phyloP scores from a whole-genome alignment of 2,113 vertebrate species.

The Todiramphus chloris region DNA sequence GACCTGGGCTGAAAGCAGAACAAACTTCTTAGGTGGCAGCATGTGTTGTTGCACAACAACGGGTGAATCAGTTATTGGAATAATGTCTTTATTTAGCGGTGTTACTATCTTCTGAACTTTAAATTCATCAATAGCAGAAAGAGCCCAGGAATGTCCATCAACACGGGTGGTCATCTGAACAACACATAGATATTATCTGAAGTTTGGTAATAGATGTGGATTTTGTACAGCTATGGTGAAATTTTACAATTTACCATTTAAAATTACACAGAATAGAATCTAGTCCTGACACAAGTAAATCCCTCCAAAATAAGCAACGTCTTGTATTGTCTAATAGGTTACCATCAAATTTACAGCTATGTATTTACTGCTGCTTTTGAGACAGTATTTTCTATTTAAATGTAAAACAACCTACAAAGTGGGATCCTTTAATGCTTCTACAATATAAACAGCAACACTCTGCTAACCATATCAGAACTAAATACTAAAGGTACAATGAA shows the following conservation, averaged over 20 bases:
- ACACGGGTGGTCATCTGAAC: slow-evolving; percentile 88
- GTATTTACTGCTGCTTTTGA: not conserved
- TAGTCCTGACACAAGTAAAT: not conserved
- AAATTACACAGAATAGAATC: not conserved
- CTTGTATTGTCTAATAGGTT: not conserved
- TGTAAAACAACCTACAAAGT: not conserved
- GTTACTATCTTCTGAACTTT: slow-evolving; percentile 83
- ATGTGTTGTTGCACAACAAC: slow-evolving; percentile 94
- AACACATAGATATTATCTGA: not conserved
- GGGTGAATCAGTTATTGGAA: slow-evolving; percentile 92
- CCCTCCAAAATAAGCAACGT: not conserved
- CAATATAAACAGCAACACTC: not conserved
- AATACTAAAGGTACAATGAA: not conserved
- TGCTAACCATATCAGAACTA: not conserved
- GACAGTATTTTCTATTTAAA: not conserved
- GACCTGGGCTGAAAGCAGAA: slow-evolving; percentile 96
- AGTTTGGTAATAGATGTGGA: not conserved
- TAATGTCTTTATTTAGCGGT: slow-evolving; percentile 88
- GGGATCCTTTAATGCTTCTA: not conserved
- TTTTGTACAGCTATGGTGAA: not conserved
- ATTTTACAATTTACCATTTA: not conserved
- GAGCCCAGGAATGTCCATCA: slow-evolving; percentile 95
- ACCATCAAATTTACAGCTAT: not conserved
- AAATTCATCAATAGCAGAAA: slow-evolving; percentile 86
- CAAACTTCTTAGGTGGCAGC: slow-evolving; percentile 89